Evolutionary conservation across 92 coral and sea anemone species (phyloP).

Genomic region (Diadumene lineata): DNA sequence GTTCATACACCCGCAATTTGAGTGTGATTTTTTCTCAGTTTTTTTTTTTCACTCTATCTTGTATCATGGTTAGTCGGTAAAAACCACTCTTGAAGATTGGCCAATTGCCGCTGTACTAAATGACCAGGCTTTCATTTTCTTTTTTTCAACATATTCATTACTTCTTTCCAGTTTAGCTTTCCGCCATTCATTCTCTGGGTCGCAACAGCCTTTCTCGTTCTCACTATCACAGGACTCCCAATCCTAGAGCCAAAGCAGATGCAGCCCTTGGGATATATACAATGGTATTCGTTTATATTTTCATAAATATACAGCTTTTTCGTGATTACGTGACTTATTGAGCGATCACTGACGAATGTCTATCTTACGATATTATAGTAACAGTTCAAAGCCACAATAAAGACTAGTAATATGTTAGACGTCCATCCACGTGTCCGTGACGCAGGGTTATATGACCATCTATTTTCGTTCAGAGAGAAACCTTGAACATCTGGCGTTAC

Average conservation of each 20-base stretch:
- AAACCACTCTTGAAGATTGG: neutral
- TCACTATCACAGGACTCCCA: no score
- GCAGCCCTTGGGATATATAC: neutral
- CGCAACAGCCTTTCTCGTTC: no score
- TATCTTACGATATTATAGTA: constrained; percentile 11
- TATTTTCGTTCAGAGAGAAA: neutral
- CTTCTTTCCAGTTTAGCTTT: neutral
- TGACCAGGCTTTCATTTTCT: neutral
- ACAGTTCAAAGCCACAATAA: constrained; percentile 13
- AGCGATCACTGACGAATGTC: neutral
- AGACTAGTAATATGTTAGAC: neutral
- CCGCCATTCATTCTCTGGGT: no score
- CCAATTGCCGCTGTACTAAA: neutral
- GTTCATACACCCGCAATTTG: no score
- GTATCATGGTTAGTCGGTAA: no score
- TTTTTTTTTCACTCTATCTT: no score
- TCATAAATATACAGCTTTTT: constrained; percentile 1
- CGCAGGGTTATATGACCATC: constrained; percentile 19
- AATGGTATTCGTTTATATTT: neutral
- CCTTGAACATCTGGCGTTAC: constrained; percentile 7
- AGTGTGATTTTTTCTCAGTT: no score
- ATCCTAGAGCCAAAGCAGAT: no score
- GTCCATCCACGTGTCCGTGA: constrained; percentile 25
- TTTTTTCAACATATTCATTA: neutral
- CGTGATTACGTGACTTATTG: neutral